Evolutionary conservation across 1,140 invertebrate species (phyloP), one percentile per base, ranked within the genome.

Genomic region (Ceratina calcarata): DNA sequence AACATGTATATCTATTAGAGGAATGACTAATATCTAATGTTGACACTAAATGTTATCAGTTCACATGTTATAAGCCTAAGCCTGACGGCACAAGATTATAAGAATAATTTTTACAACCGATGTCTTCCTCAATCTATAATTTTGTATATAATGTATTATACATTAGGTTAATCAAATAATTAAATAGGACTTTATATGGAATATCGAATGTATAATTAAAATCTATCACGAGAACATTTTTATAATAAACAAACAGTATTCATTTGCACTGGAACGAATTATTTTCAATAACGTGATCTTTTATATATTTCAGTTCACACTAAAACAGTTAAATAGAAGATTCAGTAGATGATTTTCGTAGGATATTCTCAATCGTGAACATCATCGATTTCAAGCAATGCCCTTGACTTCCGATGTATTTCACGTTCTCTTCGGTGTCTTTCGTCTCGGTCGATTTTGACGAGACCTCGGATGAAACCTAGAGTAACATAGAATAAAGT

Each of bases 321-420:
- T 7, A 24, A 16, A 49, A 45, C n/a, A 12, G 18, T 24, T 82
- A 85, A 61, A 49, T 70, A 24, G 74, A 12, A 22, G 69, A 24
- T 18, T 85, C 64, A 20, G 58, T 64, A 0, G 87, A 66, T 0
- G 88, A 78, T n/a, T 89, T 87, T 22, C 80, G 83, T 20, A 90
- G 55, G n/a, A 90, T 89, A 65, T 88, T 90, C 22, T 90, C 89
- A 70, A 90, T 90, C 10, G 89, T 90, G 37, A 89, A 89, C 76
- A 82, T 86, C 20, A 81, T 82, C 4, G 85, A 86, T 80, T 89
- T 89, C 15, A 76, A 24, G 27, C 79, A 85, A 45, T 45, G 78
- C 27, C 49, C 73, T 49, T 77, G 45, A 60, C 77, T 27, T 58
- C 66, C n/a, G 0, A 58, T 71, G 32, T 72, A 70, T 61, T 74